A percentile compares a stretch with the other conserved stretches of the same genome.
Conservation (phyloP, 2,797 vertebrate species). For the Rhyacichthys aspro region DNA sequence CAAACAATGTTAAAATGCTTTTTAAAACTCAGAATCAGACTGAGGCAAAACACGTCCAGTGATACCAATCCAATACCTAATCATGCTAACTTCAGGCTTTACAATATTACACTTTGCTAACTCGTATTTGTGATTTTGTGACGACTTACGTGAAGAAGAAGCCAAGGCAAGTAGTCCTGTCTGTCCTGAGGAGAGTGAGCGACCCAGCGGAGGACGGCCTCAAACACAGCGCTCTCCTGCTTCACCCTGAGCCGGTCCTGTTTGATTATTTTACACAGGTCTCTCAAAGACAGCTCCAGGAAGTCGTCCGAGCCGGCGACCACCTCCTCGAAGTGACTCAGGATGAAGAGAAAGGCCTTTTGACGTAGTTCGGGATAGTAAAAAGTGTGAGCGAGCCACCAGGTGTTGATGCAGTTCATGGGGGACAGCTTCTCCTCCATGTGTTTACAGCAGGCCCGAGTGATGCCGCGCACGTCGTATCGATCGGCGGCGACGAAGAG, state of each 20-base stretch:
- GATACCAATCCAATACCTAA: too few species aligned
- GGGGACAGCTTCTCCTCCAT: slow-evolving; percentile 74
- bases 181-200: slow-evolving; percentile 32
- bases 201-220: slow-evolving; percentile 51
- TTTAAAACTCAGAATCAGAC: too few species aligned
- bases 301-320: slow-evolving; percentile 65
- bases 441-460: slow-evolving; percentile 78
- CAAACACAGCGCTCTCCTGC: slow-evolving; percentile 65
- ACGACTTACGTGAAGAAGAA: slow-evolving; percentile 49
- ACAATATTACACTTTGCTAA: too few species aligned
- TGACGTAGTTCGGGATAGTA: slow-evolving; percentile 69
- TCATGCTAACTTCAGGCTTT: too few species aligned
- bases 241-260: slow-evolving; percentile 81
- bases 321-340: slow-evolving; percentile 81
- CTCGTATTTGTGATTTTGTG: too few species aligned
- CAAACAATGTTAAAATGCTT: too few species aligned
- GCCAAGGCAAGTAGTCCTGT: slow-evolving; percentile 13
- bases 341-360: slow-evolving; percentile 75
- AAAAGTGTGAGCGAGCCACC: slow-evolving; percentile 72
- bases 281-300: slow-evolving; percentile 37
- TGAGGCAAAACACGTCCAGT: too few species aligned
- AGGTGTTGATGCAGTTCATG: slow-evolving; percentile 83
- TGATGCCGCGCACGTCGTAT: slow-evolving; percentile 76
- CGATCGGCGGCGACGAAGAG: slow-evolving; percentile 79
- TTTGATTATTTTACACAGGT: slow-evolving; percentile 76